These are phyloP conservation scores for Drosophila anceps DNA, from an alignment of 2,888 invertebrate species.

Conservation along the genomic window DNA sequence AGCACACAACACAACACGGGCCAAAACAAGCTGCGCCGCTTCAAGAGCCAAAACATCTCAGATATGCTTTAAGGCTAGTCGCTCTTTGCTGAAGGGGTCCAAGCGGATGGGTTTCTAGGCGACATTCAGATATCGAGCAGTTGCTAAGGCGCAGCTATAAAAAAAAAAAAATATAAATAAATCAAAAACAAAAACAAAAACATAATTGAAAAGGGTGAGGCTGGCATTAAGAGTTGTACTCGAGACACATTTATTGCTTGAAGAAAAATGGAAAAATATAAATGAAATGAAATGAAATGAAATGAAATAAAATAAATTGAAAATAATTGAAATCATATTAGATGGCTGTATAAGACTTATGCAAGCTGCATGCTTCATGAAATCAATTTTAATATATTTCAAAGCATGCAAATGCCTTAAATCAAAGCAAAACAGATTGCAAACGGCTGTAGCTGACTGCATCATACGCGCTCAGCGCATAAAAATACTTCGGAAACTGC, in stretches of 20 bases:
- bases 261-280: no score
- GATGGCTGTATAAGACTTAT: background rate
- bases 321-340: background rate
- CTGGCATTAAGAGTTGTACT: background rate
- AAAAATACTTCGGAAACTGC: no score
- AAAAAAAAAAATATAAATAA: no score
- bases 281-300: background rate
- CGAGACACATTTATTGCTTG: background rate
- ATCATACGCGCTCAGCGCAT: background rate
- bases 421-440: background rate
- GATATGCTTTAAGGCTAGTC: conserved; percentile 20
- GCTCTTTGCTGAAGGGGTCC: conserved; percentile 2
- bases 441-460: background rate
- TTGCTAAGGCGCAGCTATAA: background rate
- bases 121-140: background rate
- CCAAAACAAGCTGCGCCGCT: conserved; percentile 47
- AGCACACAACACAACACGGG: conserved; percentile 40
- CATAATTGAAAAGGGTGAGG: background rate
- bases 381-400: background rate
- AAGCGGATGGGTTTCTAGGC: conserved; percentile 3
- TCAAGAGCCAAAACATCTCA: conserved; percentile 15
- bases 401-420: background rate
- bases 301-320: background rate
- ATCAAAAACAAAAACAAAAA: no score
- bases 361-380: background rate